These are phyloP conservation scores for Maconellicoccus hirsutus DNA, from an alignment of 1,140 invertebrate species.

Conservation along the genomic window DNA sequence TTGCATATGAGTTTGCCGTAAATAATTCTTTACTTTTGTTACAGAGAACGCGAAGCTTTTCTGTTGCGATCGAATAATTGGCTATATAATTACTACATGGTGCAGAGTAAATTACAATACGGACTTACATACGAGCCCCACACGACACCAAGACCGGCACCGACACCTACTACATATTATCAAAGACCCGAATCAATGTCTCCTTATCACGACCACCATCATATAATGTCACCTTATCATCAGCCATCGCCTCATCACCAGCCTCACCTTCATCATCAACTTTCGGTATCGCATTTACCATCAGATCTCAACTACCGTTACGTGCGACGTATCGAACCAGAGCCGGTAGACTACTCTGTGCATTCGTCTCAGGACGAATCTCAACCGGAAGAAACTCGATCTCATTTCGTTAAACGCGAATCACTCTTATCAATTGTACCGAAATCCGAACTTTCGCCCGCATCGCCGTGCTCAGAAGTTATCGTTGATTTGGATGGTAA, in stretches of 20 bases:
- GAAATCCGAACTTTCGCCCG: constrained; percentile 29
- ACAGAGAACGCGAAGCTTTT: constrained; percentile 73
- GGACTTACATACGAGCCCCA: constrained; percentile 60
- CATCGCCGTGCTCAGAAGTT: constrained; percentile 33
- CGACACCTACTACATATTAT: constrained; percentile 27
- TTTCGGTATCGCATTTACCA: constrained; percentile 30
- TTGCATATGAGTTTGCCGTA: not conserved
- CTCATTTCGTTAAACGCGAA: constrained; percentile 30
- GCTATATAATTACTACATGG: constrained; percentile 86
- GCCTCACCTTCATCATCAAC: constrained; percentile 32
- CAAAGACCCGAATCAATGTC: constrained; percentile 25
- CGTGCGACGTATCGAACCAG: constrained; percentile 31
- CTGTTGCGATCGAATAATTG: constrained; percentile 84
- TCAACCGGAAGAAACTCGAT: constrained; percentile 13
- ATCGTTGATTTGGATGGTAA: constrained; percentile 32
- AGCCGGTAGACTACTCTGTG: constrained; percentile 37
- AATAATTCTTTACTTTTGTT: constrained; percentile 27
- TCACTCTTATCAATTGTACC: constrained; percentile 26
- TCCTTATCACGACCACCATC: constrained; percentile 24
- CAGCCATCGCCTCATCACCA: constrained; percentile 28
- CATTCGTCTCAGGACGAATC: constrained; percentile 30
- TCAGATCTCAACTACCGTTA: constrained; percentile 30
- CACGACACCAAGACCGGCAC: constrained; percentile 29
- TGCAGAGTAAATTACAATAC: constrained; percentile 86
- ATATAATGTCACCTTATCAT: constrained; percentile 28